A percentile compares a stretch with the other conserved stretches of the same genome.
phyloP scores from a whole-genome alignment of 2,113 vertebrate genomes.

The Neomonachus schauinslandi region DNA sequence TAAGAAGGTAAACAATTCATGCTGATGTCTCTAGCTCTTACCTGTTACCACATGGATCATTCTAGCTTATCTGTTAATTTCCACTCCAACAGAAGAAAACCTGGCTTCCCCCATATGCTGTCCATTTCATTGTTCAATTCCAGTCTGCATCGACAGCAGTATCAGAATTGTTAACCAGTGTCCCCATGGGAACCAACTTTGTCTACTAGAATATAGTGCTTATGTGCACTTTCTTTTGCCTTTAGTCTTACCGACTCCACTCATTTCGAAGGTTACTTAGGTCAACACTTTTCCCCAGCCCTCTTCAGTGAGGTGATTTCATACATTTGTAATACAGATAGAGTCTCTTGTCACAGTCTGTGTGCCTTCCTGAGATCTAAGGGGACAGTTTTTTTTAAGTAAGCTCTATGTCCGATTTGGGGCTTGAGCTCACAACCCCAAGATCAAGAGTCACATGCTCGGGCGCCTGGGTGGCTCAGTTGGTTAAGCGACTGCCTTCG shows the following conservation, averaged over 20 bases:
- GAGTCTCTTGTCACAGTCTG: slow-evolving; percentile 18
- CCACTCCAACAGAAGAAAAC: not conserved
- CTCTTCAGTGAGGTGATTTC: not conserved
- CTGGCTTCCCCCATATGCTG: not conserved
- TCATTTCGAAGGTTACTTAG: not conserved
- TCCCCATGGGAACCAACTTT: not conserved
- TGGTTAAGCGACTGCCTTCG: too few species aligned
- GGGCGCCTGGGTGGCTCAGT: too few species aligned
- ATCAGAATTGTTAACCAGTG: not conserved
- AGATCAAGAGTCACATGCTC: not conserved
- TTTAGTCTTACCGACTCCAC: not conserved
- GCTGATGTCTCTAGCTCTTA: not conserved
- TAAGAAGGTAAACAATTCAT: not conserved
- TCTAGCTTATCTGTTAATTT: slow-evolving; percentile 5
- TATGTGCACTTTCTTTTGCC: not conserved
- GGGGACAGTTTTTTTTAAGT: slow-evolving; percentile 11
- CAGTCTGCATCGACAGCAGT: not conserved
- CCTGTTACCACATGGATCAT: not conserved
- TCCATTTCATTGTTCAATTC: not conserved
- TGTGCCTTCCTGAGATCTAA: slow-evolving; percentile 42
- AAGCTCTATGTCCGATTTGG: not conserved
- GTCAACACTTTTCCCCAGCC: not conserved
- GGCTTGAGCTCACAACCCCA: not conserved
- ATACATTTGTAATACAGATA: not conserved
- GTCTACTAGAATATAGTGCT: not conserved